Base-by-base conservation (phyloP, 2,113 vertebrate genomes). In the Notechis scutatus region DNA sequence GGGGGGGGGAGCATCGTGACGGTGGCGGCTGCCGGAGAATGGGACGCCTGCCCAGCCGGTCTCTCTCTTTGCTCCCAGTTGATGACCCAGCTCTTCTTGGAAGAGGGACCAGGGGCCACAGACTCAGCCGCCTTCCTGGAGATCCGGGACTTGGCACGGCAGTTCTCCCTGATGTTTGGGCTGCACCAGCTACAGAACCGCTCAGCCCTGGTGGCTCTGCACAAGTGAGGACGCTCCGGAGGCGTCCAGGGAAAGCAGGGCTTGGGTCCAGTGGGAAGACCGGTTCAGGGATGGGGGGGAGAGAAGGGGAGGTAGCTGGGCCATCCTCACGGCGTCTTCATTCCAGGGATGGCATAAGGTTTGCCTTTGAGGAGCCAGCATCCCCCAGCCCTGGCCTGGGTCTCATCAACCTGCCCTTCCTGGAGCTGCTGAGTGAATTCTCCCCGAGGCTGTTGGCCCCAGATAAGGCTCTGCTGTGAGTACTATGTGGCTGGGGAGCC, bases 381-480 rank as follows among this genome's bases (percentile, higher is more conserved):
- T 93, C 96, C 5, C 95, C 92, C 4, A 96, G 91, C 29, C 81
- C 91, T n/a, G 93, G 93, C 0, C 4, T 34, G 90, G 96, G 93
- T 18, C 96, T 97, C 45, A 96, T 95, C 1, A 98, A 99, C 89
- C 88, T 98, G 94, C 87, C 96, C 21, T 99, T 99, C 95, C 93
- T 99, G 92, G 98, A 98, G 94, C 96, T 99, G 74, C 98, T 99
- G 94, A 97, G 98, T 92, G 98, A 99, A 95, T 99, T 99, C 96
- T 99, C 98, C 21, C 98, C 98, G 18, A 98, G 99, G 91, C 97
- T 99, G 92, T 93, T 99, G 61, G 96, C 87, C 24, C 97, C 97
- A 4, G 98, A 99, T 95, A 97, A 98, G 54, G 52, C 93, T 24
- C 94, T 97, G 24, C 95, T 99, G 99, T 99, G 96, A 98, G 98